Conservation (phyloP, 2,888 invertebrate species). For the Tenthredo scrophulariae region DNA sequence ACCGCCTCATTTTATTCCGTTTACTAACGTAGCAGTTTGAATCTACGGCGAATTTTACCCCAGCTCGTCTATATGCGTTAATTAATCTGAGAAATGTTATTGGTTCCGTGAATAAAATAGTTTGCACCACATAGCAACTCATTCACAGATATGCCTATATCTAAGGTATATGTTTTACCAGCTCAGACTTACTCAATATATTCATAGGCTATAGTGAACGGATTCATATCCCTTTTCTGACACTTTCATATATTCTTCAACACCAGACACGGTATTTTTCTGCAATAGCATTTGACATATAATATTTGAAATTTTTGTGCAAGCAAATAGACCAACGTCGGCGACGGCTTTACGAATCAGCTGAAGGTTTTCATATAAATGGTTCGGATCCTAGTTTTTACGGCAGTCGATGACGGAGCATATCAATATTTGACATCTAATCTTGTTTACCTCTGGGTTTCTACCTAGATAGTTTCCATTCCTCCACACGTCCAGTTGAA, state of each 20-base stretch:
- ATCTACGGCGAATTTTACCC: too few species aligned
- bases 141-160: not conserved
- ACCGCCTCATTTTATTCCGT: too few species aligned
- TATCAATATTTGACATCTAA: constrained; percentile 41
- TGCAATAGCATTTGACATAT: constrained; percentile 19
- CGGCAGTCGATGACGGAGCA: not conserved
- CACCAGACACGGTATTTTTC: not conserved
- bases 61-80: not conserved
- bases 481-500: not conserved
- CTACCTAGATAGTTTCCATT: not conserved
- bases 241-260: constrained; percentile 31
- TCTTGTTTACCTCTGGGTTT: constrained; percentile 19
- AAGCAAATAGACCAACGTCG: constrained; percentile 1
- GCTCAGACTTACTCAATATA: constrained; percentile 4
- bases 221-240: constrained; percentile 7
- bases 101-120: not conserved
- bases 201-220: not conserved
- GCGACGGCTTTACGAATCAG: not conserved
- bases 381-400: constrained; percentile 6
- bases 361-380: constrained; percentile 32
- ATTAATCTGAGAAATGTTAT: not conserved
- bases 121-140: not conserved
- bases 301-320: constrained; percentile 11
- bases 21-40: too few species aligned
- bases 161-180: not conserved